These are phyloP conservation scores for Endotricha flammealis DNA, from an alignment of 2,888 invertebrate species.

Conservation along the genomic window DNA sequence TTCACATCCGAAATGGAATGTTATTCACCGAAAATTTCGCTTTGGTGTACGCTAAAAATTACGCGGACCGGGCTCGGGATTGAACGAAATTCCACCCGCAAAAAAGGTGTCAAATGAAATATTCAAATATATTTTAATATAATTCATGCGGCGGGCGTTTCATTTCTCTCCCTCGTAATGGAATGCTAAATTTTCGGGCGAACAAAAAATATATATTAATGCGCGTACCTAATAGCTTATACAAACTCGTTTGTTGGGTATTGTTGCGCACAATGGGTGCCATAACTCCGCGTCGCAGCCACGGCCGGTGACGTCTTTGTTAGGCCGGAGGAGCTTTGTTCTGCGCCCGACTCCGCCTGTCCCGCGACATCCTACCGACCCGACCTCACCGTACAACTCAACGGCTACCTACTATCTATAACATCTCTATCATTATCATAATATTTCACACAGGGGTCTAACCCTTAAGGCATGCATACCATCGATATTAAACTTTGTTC, in stretches of 20 bases:
- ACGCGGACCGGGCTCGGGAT: constrained; percentile 65
- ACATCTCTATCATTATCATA: no score
- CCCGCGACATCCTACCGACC: constrained; percentile 48
- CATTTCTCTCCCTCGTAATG: constrained; percentile 79
- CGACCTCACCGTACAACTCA: constrained; percentile 29
- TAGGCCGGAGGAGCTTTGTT: constrained; percentile 69
- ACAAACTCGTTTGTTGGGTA: constrained; percentile 79
- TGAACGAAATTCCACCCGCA: constrained; percentile 74
- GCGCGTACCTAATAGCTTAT: constrained; percentile 79
- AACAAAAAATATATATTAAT: constrained; percentile 79
- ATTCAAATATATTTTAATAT: constrained; percentile 80
- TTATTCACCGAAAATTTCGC: constrained; percentile 72
- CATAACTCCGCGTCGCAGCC: constrained; percentile 77
- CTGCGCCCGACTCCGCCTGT: constrained; percentile 63
- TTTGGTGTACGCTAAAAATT: constrained; percentile 74
- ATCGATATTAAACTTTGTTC: constrained; percentile 18
- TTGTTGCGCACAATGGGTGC: constrained; percentile 78
- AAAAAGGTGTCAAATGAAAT: constrained; percentile 79
- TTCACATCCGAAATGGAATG: constrained; percentile 74
- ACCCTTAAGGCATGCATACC: no score
- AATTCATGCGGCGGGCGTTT: constrained; percentile 79
- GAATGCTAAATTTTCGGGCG: constrained; percentile 78
- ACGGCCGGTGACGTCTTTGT: constrained; percentile 79
- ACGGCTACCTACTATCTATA: constrained; percentile 2
- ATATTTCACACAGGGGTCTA: no score